Percentiles rank a stretch among this genome's conserved stretches.
Evolutionary conservation across 2,113 vertebrate species (phyloP).

Genomic region (Geothlypis trichas): DNA sequence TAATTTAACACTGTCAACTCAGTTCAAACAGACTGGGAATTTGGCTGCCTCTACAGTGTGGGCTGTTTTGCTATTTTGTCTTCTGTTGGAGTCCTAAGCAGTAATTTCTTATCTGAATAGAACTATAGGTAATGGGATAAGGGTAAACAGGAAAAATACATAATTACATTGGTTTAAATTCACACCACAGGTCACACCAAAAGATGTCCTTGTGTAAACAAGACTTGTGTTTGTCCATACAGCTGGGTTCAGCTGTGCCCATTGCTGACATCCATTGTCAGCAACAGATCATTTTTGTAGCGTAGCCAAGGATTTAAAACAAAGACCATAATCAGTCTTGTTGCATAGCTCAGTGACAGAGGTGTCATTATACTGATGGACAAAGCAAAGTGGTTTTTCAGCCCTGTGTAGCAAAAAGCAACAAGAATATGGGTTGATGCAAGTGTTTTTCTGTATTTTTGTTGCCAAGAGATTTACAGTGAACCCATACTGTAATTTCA

Average conservation of each 20-base stretch:
- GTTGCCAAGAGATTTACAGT: not conserved
- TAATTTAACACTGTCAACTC: conserved; percentile 9
- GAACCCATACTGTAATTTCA: not conserved
- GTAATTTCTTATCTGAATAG: conserved; percentile 36
- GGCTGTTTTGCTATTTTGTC: conserved; percentile 23
- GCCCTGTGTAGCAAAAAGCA: not conserved
- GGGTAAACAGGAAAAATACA: conserved; percentile 40
- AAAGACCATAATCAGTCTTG: not conserved
- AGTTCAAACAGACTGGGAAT: conserved; percentile 5
- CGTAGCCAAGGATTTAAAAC: conserved; percentile 31
- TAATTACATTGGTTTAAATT: conserved; percentile 26
- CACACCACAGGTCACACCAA: not conserved
- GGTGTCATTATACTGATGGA: conserved; percentile 23
- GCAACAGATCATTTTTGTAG: conserved; percentile 44
- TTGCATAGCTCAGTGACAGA: conserved; percentile 1
- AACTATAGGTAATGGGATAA: conserved; percentile 17
- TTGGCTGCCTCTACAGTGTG: conserved; percentile 6
- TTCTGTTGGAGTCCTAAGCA: conserved; percentile 17
- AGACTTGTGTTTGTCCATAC: conserved; percentile 14
- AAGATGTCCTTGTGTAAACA: conserved; percentile 47
- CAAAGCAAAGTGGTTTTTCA: conserved; percentile 28
- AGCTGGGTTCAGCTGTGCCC: conserved; percentile 28
- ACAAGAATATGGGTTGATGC: not conserved
- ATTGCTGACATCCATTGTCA: conserved; percentile 38
- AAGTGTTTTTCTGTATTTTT: not conserved